A percentile compares a stretch with the other conserved stretches of the same genome.
These are phyloP conservation scores for Ameiurus melas DNA, from an alignment of 2,113 vertebrate species.

Conservation along the genomic window DNA sequence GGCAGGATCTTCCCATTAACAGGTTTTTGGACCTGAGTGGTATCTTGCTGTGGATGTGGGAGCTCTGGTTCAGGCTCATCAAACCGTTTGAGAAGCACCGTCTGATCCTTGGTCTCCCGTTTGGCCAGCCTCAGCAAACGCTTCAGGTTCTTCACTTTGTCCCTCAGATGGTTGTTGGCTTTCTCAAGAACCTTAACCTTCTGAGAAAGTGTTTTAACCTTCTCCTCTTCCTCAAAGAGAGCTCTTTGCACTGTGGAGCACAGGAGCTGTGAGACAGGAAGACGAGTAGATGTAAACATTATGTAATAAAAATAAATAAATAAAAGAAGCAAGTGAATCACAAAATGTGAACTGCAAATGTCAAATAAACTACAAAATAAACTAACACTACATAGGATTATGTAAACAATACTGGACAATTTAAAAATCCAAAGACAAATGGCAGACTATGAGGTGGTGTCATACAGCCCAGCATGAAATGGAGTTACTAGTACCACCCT, in stretches of 20 bases:
- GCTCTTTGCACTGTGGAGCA: constrained; percentile 81
- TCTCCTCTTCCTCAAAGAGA: constrained; percentile 81
- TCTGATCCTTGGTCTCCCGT: constrained; percentile 71
- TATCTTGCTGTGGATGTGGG: constrained; percentile 72
- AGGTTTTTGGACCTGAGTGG: constrained; percentile 66
- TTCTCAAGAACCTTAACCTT: constrained; percentile 79
- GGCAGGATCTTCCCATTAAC: constrained; percentile 63
- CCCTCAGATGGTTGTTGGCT: constrained; percentile 77
- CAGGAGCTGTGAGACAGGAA: constrained; percentile 65
- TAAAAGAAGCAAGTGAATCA: neutral
- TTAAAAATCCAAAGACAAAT: neutral
- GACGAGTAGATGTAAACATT: neutral
- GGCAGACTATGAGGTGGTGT: neutral
- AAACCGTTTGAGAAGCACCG: constrained; percentile 71
- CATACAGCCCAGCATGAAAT: neutral
- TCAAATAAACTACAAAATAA: neutral
- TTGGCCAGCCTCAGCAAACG: constrained; percentile 77
- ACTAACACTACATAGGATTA: neutral
- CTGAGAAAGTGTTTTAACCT: constrained; percentile 75
- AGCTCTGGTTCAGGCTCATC: constrained; percentile 65
- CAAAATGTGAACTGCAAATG: neutral
- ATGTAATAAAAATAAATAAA: neutral
- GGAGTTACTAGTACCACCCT: neutral
- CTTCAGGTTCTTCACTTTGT: constrained; percentile 81
- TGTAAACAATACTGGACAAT: neutral